Evolutionary conservation across 2,113 vertebrate genomes (phyloP).

Genomic region (Columba livia): DNA sequence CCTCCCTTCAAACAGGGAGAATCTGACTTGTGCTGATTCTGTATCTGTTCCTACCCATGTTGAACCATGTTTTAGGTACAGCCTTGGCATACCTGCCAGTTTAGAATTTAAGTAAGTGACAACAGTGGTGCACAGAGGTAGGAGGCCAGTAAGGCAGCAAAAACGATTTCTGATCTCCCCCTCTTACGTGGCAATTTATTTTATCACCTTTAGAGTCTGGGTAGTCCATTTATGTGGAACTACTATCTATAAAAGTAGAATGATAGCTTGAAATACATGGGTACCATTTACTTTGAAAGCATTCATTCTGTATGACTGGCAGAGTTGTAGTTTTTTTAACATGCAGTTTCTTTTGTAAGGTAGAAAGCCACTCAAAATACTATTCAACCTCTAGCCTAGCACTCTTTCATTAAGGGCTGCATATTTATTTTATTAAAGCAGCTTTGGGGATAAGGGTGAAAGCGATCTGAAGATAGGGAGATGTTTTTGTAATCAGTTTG

Average conservation of each 20-base stretch:
- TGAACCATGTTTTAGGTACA: neutral
- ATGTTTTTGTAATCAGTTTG: neutral
- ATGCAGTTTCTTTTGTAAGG: neutral
- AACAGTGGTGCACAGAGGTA: neutral
- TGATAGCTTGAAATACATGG: neutral
- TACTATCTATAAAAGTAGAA: neutral
- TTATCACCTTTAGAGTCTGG: neutral
- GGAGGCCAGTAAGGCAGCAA: neutral
- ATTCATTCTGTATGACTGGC: neutral
- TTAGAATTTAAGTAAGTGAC: neutral
- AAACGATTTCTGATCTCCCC: neutral
- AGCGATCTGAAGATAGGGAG: neutral
- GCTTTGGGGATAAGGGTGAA: neutral
- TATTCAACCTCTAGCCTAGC: neutral
- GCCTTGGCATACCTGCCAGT: neutral
- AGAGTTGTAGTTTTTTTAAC: neutral
- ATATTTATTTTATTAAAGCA: neutral
- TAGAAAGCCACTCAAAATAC: neutral
- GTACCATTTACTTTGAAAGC: neutral
- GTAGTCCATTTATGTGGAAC: neutral
- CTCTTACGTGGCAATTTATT: neutral
- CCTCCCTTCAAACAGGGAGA: neutral
- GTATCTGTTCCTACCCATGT: neutral
- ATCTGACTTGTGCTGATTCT: neutral
- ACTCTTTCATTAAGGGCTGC: neutral